phyloP scores from a whole-genome alignment of 2,888 invertebrate genomes.

The Cryptus armator region DNA sequence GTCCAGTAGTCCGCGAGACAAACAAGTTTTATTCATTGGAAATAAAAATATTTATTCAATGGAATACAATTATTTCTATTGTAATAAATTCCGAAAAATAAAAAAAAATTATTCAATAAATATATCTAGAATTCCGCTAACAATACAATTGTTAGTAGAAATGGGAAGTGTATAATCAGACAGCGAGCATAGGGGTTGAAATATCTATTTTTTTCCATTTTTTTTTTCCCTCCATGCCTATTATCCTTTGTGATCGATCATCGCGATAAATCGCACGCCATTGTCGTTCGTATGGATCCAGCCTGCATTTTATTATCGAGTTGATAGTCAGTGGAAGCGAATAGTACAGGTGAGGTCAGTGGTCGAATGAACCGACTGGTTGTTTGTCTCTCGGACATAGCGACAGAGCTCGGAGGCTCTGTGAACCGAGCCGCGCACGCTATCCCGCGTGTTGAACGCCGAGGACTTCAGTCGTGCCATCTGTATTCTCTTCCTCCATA shows the following conservation, averaged over 20 bases:
- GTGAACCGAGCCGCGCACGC: slow-evolving; percentile 4
- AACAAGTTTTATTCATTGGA: too few species aligned
- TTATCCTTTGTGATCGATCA: slow-evolving; percentile 42
- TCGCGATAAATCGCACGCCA: slow-evolving; percentile 49
- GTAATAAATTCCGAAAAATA: too few species aligned
- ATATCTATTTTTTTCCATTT: slow-evolving; percentile 7
- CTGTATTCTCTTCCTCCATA: slow-evolving; percentile 41
- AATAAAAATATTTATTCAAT: too few species aligned
- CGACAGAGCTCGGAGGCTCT: neutral
- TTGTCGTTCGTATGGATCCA: slow-evolving; percentile 40
- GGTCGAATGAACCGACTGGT: slow-evolving; percentile 50
- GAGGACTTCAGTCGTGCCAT: slow-evolving; percentile 41
- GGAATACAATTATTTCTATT: too few species aligned
- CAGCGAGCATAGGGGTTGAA: neutral
- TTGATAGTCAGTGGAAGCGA: slow-evolving; percentile 17
- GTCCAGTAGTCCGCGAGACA: too few species aligned
- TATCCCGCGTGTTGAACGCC: slow-evolving; percentile 16
- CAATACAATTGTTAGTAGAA: too few species aligned
- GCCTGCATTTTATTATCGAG: slow-evolving; percentile 61
- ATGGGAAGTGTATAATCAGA: neutral
- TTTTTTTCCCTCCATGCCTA: neutral
- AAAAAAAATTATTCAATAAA: too few species aligned
- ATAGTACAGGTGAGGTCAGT: slow-evolving; percentile 43
- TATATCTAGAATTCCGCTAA: too few species aligned
- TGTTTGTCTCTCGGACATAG: slow-evolving; percentile 50